Evolutionary conservation across 2,888 invertebrate species (phyloP).

Genomic region (Noctua comes): DNA sequence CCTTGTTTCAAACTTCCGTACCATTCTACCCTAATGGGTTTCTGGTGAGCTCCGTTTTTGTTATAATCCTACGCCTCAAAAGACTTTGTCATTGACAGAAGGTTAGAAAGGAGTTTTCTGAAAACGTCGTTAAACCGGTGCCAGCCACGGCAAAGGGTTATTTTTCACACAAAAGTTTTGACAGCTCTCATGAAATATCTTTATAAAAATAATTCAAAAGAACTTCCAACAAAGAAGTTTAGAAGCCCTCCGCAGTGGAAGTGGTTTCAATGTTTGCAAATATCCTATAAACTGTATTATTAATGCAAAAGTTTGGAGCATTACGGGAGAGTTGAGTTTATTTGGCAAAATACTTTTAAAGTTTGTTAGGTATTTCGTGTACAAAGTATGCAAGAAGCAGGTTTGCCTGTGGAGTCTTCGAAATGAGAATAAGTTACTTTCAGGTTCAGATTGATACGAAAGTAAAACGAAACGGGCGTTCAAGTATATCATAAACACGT

Average conservation of each 20-base stretch:
- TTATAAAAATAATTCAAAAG: slow-evolving; percentile 42
- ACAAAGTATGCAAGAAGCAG: slow-evolving; percentile 17
- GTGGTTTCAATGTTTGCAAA: slow-evolving; percentile 53
- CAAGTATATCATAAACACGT: slow-evolving; percentile 37
- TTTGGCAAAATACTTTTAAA: slow-evolving; percentile 35
- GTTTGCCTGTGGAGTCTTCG: slow-evolving; percentile 17
- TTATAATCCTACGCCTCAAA: slow-evolving; percentile 44
- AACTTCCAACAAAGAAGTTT: slow-evolving; percentile 60
- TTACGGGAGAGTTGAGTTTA: slow-evolving; percentile 40
- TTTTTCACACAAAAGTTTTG: slow-evolving; percentile 67
- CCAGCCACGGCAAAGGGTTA: slow-evolving; percentile 63
- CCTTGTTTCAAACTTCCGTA: slow-evolving; percentile 58
- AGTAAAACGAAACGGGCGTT: slow-evolving; percentile 21
- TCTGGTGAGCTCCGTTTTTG: slow-evolving; percentile 44
- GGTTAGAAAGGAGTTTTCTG: slow-evolving; percentile 43
- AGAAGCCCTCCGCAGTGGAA: slow-evolving; percentile 35
- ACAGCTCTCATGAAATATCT: slow-evolving; percentile 61
- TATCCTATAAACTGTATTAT: slow-evolving; percentile 53
- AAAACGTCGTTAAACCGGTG: slow-evolving; percentile 50
- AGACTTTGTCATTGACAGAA: slow-evolving; percentile 49
- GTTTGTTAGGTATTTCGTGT: slow-evolving; percentile 19
- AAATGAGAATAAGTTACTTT: slow-evolving; percentile 17
- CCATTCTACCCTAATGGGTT: slow-evolving; percentile 45
- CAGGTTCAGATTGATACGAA: slow-evolving; percentile 12
- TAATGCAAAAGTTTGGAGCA: slow-evolving; percentile 38